phyloP scores from a whole-genome alignment of 2,888 invertebrate species.

The Calameuta idolon region DNA sequence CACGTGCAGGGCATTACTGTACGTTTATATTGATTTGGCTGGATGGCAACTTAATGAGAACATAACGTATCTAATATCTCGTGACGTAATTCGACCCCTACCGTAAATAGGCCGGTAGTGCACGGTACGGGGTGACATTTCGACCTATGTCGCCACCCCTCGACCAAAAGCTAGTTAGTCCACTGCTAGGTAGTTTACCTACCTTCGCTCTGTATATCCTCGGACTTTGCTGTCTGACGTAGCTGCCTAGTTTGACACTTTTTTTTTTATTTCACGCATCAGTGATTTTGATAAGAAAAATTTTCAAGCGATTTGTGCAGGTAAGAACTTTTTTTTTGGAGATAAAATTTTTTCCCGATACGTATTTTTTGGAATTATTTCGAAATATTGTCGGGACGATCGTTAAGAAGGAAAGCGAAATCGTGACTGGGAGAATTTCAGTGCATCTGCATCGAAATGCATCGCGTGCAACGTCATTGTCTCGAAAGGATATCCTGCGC shows the following conservation, averaged over 20 bases:
- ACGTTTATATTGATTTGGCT: too few relatives aligned
- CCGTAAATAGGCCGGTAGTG: constrained; percentile 34
- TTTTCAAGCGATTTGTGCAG: too few relatives aligned
- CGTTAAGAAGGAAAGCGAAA: background rate
- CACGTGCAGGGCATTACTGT: too few relatives aligned
- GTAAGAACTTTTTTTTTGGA: too few relatives aligned
- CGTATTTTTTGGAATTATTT: background rate
- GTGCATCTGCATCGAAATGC: constrained; percentile 14
- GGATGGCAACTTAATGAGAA: background rate
- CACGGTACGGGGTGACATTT: constrained; percentile 45
- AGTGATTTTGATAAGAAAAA: too few relatives aligned
- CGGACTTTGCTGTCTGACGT: too few relatives aligned
- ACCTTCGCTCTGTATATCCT: too few relatives aligned
- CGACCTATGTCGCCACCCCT: constrained; percentile 23
- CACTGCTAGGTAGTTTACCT: too few relatives aligned
- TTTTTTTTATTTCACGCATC: too few relatives aligned
- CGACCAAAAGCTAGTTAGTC: background rate
- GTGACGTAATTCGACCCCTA: constrained; percentile 33
- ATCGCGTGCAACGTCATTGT: constrained; percentile 62
- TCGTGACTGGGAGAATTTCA: constrained; percentile 1
- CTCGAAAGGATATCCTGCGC: constrained; percentile 52
- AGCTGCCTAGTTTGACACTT: too few relatives aligned
- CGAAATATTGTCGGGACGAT: background rate
- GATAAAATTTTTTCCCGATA: too few relatives aligned
- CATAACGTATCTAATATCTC: constrained; percentile 36